phyloP scores from a whole-genome alignment of 2,797 vertebrate genomes.

The Babyrousa celebensis region DNA sequence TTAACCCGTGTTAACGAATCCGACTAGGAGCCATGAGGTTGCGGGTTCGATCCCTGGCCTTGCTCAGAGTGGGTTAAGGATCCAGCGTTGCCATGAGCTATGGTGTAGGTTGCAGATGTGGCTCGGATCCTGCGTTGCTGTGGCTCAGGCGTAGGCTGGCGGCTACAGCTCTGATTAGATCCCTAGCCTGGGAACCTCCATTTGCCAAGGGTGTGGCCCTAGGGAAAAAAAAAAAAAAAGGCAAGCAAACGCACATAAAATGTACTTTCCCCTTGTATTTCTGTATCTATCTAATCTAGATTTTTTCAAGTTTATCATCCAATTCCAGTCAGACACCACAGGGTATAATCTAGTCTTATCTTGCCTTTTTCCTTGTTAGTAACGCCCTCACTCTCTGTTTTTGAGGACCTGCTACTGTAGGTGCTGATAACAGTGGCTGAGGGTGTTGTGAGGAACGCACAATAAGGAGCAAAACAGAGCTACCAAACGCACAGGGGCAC shows the following conservation, averaged over 20 bases:
- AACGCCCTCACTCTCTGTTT: neutral
- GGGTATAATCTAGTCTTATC: neutral
- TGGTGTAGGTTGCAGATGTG: too few species aligned
- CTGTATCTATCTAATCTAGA: neutral
- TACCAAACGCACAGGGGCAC: neutral
- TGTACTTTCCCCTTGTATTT: neutral
- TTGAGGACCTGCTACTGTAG: neutral
- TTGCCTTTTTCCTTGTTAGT: neutral
- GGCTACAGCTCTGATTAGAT: too few species aligned
- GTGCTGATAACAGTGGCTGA: neutral
- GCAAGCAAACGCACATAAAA: neutral
- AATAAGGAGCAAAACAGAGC: neutral
- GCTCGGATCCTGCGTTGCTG: too few species aligned
- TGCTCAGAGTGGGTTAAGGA: too few species aligned
- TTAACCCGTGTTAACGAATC: too few species aligned
- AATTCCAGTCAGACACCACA: neutral
- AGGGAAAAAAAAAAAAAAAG: neutral
- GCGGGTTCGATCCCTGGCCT: too few species aligned
- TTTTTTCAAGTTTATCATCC: constrained; percentile 13
- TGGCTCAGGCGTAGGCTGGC: too few species aligned
- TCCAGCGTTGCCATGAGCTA: too few species aligned
- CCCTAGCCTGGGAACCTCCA: too few species aligned
- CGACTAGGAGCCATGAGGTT: too few species aligned
- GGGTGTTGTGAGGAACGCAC: neutral
- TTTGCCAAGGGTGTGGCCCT: too few species aligned